Evolutionary conservation across 2,888 invertebrate genomes (phyloP).

Genomic region (Podabrus alpinus): DNA sequence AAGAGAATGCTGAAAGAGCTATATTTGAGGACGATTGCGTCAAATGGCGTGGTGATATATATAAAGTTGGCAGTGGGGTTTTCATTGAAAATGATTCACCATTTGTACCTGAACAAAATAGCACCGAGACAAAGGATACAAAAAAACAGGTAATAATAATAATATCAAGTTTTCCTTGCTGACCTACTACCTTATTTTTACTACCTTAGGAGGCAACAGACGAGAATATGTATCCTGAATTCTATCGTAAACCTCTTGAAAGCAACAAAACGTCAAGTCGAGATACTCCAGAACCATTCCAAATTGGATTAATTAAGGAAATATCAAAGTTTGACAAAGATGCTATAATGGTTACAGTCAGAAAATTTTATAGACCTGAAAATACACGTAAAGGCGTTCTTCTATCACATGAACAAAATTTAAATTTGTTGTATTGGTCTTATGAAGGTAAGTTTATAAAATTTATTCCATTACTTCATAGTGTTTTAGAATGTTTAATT

Average conservation of each 20-base stretch:
- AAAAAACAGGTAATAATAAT: not conserved
- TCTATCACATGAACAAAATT: conserved; percentile 65
- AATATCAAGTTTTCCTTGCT: not conserved
- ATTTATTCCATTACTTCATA: not conserved
- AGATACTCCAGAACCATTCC: conserved; percentile 76
- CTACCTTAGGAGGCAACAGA: conserved; percentile 57
- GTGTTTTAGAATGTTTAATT: not conserved
- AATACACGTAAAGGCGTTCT: conserved; percentile 66
- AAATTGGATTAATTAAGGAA: conserved; percentile 69
- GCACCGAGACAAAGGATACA: not conserved
- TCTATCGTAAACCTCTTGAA: conserved; percentile 75
- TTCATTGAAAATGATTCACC: conserved; percentile 64
- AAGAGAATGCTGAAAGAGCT: conserved; percentile 51
- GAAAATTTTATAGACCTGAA: conserved; percentile 76
- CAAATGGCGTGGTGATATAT: conserved; percentile 65
- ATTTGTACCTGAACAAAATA: not conserved
- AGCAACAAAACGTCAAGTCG: conserved; percentile 71
- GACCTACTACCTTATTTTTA: conserved; percentile 46
- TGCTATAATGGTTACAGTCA: conserved; percentile 67
- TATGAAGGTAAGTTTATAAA: conserved; percentile 63
- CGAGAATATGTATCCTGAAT: conserved; percentile 78
- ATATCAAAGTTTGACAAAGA: conserved; percentile 60
- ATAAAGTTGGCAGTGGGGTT: conserved; percentile 69
- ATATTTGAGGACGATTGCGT: conserved; percentile 59
- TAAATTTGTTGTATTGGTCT: conserved; percentile 80